Evolutionary conservation across 2,888 invertebrate genomes (phyloP).

Genomic region (Hypomecis atomaria): DNA sequence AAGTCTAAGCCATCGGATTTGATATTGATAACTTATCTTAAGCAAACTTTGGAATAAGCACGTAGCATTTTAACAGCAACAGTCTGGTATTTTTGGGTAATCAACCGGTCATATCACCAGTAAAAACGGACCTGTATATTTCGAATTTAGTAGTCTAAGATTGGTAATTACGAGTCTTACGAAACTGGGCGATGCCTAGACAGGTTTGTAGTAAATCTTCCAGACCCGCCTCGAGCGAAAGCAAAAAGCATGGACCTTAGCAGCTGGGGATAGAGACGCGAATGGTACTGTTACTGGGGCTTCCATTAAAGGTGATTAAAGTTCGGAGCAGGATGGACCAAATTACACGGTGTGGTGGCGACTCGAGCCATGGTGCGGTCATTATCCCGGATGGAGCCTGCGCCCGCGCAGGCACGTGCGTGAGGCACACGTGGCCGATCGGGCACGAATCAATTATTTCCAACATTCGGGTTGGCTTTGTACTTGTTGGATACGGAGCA

Average conservation of each 20-base stretch:
- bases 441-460: slow-evolving; percentile 12
- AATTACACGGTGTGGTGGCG: slow-evolving; percentile 71
- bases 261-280: slow-evolving; percentile 18
- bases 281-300: slow-evolving; percentile 23
- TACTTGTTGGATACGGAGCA: too few species aligned
- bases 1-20: slow-evolving; percentile 1
- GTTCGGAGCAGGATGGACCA: slow-evolving; percentile 73
- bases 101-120: slow-evolving; percentile 16
- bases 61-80: slow-evolving; percentile 5
- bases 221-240: slow-evolving; percentile 33
- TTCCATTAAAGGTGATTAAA: slow-evolving; percentile 73
- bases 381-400: slow-evolving; percentile 57
- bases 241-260: slow-evolving; percentile 26
- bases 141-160: slow-evolving; percentile 27
- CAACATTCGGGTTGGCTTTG: neutral
- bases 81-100: slow-evolving; percentile 13
- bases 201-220: slow-evolving; percentile 46
- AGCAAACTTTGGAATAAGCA: slow-evolving; percentile 11
- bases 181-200: slow-evolving; percentile 51
- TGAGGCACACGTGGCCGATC: slow-evolving; percentile 37
- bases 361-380: slow-evolving; percentile 67
- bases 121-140: slow-evolving; percentile 23
- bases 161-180: slow-evolving; percentile 42
- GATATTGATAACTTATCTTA: slow-evolving; percentile 18
- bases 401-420: slow-evolving; percentile 59